Evolutionary conservation across 2,797 vertebrate species (phyloP), one percentile per base, ranked within the genome.

Genomic region (Cottoperca gobio): DNA sequence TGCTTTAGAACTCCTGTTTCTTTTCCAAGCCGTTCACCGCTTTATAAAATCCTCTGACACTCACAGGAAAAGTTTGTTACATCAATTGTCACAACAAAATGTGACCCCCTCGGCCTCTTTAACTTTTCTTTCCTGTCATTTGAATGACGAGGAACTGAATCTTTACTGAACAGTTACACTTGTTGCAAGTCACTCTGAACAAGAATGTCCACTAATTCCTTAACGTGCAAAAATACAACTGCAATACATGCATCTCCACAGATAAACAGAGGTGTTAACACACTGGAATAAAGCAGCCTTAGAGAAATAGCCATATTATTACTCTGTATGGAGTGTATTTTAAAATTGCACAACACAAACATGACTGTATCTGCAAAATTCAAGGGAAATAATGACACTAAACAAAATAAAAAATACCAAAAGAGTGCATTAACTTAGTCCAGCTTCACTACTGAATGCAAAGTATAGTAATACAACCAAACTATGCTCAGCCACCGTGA

Each of bases 71-170:
- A 53, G 50, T 80, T 83, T 83, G 24, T 71, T 52, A 17, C 45
- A 82, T 63, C 60, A 61, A 55, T 55, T 84, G 78, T 88, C 85
- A 74, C 70, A 80, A 74, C 77, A 78, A 53, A 40, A 83, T 83
- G 53, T 65, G 70, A 79, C 66, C 81, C 66, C 81, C 37, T 14
- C 2, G 11, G 54, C 73, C 82, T 81, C 50, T 77, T 65, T 39
- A 28, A n/a, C 40, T 21, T 48, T 61, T 68, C 52, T 68, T 81
- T 60, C 75, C 63, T 72, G 21, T 45, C 24, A 64, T 45, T 49
- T 61, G 66, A 58, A 59, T 39, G 46, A 35, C 1, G 21, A 48
- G 43, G 52, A 78, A 45, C 49, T 70, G 10, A 49, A 42, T 61
- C 21, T 68, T 65, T 59, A 14, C 62, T 64, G 24, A 21, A 4